These are phyloP conservation scores for Gambelia wislizenii DNA, from an alignment of 2,797 vertebrate genomes.

Conservation along the genomic window DNA sequence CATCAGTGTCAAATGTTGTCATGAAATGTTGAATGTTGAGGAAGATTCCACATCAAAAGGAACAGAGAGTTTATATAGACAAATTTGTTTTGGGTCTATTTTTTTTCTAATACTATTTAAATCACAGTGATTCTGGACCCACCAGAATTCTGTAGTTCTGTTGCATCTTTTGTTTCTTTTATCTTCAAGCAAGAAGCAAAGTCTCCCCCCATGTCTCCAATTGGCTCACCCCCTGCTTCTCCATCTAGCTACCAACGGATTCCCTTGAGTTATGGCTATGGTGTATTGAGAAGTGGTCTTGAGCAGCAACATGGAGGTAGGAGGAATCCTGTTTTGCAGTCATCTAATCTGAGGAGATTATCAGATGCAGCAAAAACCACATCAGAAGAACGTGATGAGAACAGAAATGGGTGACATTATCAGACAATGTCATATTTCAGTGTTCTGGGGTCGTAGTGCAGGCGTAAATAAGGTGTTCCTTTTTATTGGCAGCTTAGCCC, in stretches of 20 bases:
- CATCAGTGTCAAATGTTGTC: neutral
- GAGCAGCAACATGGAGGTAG: constrained; percentile 85
- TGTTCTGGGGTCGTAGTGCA: too few species aligned
- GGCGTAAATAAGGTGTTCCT: too few species aligned
- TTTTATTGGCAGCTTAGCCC: too few species aligned
- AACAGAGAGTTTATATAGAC: neutral
- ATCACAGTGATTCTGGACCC: neutral
- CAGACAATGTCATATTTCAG: too few species aligned
- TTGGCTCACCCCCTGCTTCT: constrained; percentile 86
- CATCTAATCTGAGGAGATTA: too few species aligned
- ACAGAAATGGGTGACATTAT: too few species aligned
- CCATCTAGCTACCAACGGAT: constrained; percentile 82
- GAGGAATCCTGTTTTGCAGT: constrained; percentile 37
- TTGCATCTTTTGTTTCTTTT: constrained; percentile 61
- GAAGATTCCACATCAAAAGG: neutral
- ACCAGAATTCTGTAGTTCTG: constrained; percentile 2
- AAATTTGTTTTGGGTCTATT: neutral
- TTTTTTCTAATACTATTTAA: neutral
- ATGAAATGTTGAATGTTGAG: neutral
- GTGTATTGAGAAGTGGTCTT: constrained; percentile 82
- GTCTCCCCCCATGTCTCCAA: constrained; percentile 84
- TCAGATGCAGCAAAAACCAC: too few species aligned
- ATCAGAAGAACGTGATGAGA: too few species aligned
- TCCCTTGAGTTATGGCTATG: constrained; percentile 79
- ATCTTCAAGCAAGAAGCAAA: constrained; percentile 83